Evolutionary conservation across 2,797 vertebrate genomes (phyloP), one percentile per base, ranked within the genome.

Genomic region (Hemitrygon akajei): DNA sequence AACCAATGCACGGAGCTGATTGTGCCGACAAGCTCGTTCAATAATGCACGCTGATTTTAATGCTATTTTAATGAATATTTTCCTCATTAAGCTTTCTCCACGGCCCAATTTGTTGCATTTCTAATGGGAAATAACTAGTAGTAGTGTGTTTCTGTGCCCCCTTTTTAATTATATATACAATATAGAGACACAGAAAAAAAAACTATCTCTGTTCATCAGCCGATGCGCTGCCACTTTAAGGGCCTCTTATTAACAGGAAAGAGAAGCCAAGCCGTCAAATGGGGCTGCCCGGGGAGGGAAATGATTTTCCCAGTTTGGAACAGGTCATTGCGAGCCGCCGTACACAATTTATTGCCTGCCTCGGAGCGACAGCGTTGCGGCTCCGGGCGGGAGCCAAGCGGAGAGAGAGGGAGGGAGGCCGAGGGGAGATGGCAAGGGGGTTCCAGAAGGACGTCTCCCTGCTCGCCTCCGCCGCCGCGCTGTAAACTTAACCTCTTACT

Each of bases 281-380:
- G 60, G 94, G 76, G 73, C 80, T 91, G 75, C 86, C 94, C 94
- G 95, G 94, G 94, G 95, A 95, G 95, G 96, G 95, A 95, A 95
- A 95, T 94, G 95, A 95, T 96, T 96, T 96, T 96, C 96, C 96
- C 96, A 96, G 95, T 94, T 95, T 95, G 96, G 95, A 94, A 95
- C 96, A 96, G 96, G 97, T 96, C 97, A 97, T 97, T 96, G 96
- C 96, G 96, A 96, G 96, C 97, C 96, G 95, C 97, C 63, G 86
- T 89, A 89, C 34, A 89, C 86, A 69, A 99, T 99, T 99, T 99
- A 99, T 99, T 98, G 98, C 98, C 97, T 97, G 97, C 97, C 97
- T 98, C 97, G 97, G 97, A 97, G 97, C 97, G 97, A 97, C 98
- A 97, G 97, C 97, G 97, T 97, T 97, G 97, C 97, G 97, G 97